Evolutionary conservation across 2,797 vertebrate genomes (phyloP), one percentile per base, ranked within the genome.

Genomic region (Tachyglossus aculeatus): DNA sequence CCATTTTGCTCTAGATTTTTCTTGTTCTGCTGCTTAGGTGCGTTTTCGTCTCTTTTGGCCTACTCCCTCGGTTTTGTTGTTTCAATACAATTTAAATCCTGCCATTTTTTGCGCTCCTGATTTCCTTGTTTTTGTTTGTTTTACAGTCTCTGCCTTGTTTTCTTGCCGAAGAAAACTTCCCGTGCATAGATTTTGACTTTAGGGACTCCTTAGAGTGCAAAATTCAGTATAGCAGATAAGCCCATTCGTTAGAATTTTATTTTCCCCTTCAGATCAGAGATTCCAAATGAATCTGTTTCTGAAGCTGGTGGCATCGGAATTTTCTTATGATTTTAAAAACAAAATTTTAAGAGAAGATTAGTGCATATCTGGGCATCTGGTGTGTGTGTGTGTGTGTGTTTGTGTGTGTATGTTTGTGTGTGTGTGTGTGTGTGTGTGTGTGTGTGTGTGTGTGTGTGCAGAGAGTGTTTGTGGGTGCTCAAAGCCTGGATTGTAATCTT

Each of bases 1-100:
- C 89, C 89, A 31, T 77, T 82, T 94, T 94, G 82, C 39, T 13
- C 77, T 84, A 70, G 67, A 62, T 66, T 88, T 85, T 76, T 67
- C 78, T 83, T 73, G 25, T 78, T 79, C 74, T 86, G 72, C 86
- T 87, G 73, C 82, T 86, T 81, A 74, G 48, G 29, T 67, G 24
- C 63, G 38, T 67, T 88, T 81, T 85, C 45, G 81, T 77, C 27
- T 71, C 80, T 11, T 1, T 45, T 78, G 56, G 31, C 40, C 19
- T 13, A 47, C 71, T 79, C 78, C 36, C 50, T 64, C 13, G 67
- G 47, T 43, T 47, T 64, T 43, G 22, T 31, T 62, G 62, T 77
- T 83, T 69, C 50, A 47, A 69, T 47, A 51, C 34, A 43, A 56
- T 78, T 86, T 77, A 44, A 66, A 76, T 76, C 6, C 50, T 69